Percentiles rank a stretch among this genome's conserved stretches.
Evolutionary conservation across 2,888 invertebrate genomes (phyloP).

Genomic region (Podabrus alpinus): DNA sequence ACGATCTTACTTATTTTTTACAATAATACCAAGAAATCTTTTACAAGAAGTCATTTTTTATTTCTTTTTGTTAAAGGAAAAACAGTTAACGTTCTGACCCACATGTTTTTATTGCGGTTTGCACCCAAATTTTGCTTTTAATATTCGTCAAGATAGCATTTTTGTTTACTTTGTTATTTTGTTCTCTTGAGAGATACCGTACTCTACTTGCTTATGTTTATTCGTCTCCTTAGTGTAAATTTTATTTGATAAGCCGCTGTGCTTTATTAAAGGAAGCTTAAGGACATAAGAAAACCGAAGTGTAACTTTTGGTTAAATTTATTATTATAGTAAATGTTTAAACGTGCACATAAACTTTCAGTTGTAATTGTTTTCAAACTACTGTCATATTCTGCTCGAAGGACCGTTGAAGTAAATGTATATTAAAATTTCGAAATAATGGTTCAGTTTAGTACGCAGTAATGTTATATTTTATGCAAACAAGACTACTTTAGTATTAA

Average conservation of each 20-base stretch:
- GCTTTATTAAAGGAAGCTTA: neutral
- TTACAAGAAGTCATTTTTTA: neutral
- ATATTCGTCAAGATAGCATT: neutral
- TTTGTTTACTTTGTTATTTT: neutral
- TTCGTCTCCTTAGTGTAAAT: neutral
- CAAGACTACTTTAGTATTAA: neutral
- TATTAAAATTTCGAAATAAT: neutral
- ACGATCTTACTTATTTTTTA: neutral
- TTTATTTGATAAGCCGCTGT: neutral
- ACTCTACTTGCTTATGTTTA: neutral
- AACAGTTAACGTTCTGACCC: neutral
- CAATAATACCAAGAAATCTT: neutral
- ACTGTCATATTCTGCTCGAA: neutral
- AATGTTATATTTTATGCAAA: neutral
- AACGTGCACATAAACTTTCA: neutral
- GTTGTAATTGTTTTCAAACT: neutral
- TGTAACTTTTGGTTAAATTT: neutral
- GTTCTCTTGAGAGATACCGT: neutral
- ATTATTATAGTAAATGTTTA: neutral
- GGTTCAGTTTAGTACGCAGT: neutral
- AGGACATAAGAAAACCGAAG: neutral
- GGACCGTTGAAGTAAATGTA: neutral
- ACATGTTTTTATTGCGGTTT: neutral
- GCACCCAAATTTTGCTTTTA: neutral
- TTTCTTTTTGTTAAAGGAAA: neutral